These are phyloP conservation scores for Lateolabrax maculatus DNA, from an alignment of 2,797 vertebrate genomes.

Conservation along the genomic window DNA sequence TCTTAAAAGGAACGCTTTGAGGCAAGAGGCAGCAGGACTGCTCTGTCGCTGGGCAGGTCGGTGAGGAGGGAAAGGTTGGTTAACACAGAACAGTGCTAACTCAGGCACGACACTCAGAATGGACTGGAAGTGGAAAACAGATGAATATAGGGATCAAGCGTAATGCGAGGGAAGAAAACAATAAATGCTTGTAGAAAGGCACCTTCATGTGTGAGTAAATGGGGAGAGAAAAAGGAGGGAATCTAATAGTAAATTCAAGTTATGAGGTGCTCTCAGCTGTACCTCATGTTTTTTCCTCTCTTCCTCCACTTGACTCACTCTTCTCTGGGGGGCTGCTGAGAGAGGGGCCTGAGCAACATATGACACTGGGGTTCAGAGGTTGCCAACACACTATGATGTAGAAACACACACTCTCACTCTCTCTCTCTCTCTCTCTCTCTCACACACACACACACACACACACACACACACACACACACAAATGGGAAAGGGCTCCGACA, in stretches of 20 bases:
- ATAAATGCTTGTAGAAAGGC: conserved; percentile 39
- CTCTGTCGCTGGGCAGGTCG: conserved; percentile 54
- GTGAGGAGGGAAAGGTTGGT: conserved; percentile 38
- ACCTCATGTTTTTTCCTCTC: conserved; percentile 93
- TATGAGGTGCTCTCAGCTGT: conserved; percentile 78
- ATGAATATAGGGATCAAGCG: conserved; percentile 23
- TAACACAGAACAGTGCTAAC: conserved; percentile 30
- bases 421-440: no score
- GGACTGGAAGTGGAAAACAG: neutral
- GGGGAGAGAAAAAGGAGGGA: conserved; percentile 35
- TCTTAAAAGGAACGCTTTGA: conserved; percentile 10
- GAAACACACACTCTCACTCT: conserved; percentile 43
- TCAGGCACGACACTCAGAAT: conserved; percentile 29
- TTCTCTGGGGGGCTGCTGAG: conserved; percentile 87
- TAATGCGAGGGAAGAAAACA: conserved; percentile 64
- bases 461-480: conserved; percentile 23
- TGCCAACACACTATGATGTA: conserved; percentile 49
- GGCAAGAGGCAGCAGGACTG: conserved; percentile 60
- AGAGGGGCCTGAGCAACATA: conserved; percentile 90
- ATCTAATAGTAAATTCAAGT: conserved; percentile 46
- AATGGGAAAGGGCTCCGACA: conserved; percentile 34
- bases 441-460: conserved; percentile 7
- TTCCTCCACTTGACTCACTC: conserved; percentile 90
- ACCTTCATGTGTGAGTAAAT: conserved; percentile 71
- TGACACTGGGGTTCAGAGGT: conserved; percentile 89